Base-by-base conservation (phyloP, 1,140 invertebrate species). In the Phocides pigmalion region DNA sequence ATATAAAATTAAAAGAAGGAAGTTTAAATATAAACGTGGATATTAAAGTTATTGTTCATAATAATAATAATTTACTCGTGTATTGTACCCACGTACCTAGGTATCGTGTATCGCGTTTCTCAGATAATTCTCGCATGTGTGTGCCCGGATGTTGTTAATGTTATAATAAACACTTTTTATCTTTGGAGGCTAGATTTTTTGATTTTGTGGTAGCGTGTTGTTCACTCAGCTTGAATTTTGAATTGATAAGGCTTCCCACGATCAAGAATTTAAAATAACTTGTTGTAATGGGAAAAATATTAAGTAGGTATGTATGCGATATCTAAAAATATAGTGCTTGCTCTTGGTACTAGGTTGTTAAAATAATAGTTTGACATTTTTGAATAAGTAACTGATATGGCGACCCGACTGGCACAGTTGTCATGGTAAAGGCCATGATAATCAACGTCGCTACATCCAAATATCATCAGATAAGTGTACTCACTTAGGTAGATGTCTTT, bases 231-330 rank as follows among this genome's bases (percentile, higher is more conserved):
- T 51, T 51, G 16, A 51, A 17, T 35, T 32, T 32, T 32, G 28
- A 32, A 32, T 51, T 51, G 8, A 15, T 51, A 51, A 51, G 49
- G 49, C 49, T 51, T 51, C 49, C 49, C 49, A 51, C 25, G 28
- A 35, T 22, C 12, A 15, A 49, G 46, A 28, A 49, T 28, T 22
- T 14, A 15, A 28, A 28, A 12, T 12, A 49, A 11, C 20, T 3
- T 3, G n/a, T 28, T 53, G 32, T 20, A 53, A 39, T 17, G 5
- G 8, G 28, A 37, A 32, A 32, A 32, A 32, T 11, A 11, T 22
- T 3, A 11, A 11, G 9, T 32, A n/a, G n/a, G n/a, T 32, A 32
- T 32, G 28, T n/a, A 32, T 32, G 28, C n/a, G 9, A 11, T 32
- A 32, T 32, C 28, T 32, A 32, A 32, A 32, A 32, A n/a, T 32